A percentile compares a stretch with the other conserved stretches of the same genome.
Conservation (phyloP, 2,888 invertebrate species). For the Chymomyza procnemis region DNA sequence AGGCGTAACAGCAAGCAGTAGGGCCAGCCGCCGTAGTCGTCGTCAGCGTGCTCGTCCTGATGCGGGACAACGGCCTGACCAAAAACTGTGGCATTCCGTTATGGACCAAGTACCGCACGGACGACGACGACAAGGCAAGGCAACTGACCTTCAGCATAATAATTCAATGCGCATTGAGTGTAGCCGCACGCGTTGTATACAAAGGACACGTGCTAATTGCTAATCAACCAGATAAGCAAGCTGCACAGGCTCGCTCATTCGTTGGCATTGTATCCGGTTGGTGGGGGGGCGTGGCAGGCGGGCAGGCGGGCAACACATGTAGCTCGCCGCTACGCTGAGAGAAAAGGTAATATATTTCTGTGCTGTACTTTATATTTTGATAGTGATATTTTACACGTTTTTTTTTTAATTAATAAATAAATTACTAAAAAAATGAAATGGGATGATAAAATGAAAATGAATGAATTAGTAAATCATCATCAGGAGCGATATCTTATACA, state of each 20-base stretch:
- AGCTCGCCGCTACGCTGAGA: neutral
- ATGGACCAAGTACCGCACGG: conserved; percentile 17
- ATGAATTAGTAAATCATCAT: too few species aligned
- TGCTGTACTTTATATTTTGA: too few species aligned
- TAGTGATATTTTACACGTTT: too few species aligned
- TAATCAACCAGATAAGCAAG: conserved; percentile 62
- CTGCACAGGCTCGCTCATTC: neutral
- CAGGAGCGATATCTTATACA: too few species aligned
- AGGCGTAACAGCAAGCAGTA: conserved; percentile 1
- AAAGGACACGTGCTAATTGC: conserved; percentile 67
- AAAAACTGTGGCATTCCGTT: conserved; percentile 22
- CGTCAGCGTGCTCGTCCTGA: conserved; percentile 23
- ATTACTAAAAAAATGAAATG: too few species aligned
- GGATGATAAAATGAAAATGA: too few species aligned
- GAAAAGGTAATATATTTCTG: too few species aligned
- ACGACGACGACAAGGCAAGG: conserved; percentile 16
- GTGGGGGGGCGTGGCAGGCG: neutral
- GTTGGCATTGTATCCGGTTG: neutral
- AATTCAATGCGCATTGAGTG: conserved; percentile 52
- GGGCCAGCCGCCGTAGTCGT: neutral
- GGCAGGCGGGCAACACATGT: neutral
- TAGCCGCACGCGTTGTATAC: conserved; percentile 12
- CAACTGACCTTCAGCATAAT: conserved; percentile 66
- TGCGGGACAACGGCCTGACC: conserved; percentile 49
- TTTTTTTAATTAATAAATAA: too few species aligned